Conservation (phyloP, 2,797 vertebrate genomes). For the Nannoperca australis region DNA sequence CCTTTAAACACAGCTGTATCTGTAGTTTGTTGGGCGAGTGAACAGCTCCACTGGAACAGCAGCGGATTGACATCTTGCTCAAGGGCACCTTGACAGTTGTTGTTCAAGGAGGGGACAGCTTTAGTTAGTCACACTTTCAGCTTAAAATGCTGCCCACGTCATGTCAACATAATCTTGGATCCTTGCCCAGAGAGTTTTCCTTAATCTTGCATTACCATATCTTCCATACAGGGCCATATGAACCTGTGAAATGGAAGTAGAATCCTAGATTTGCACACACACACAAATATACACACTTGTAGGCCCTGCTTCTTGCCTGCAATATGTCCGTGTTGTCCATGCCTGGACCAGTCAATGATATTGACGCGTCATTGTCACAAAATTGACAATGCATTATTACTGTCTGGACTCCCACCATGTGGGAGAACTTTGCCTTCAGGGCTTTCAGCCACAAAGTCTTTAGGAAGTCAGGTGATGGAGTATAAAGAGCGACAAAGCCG, state of each 20-base stretch:
- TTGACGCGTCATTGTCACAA: conserved; percentile 3
- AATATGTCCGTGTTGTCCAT: not conserved
- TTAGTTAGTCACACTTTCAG: conserved; percentile 51
- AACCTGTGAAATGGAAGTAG: conserved; percentile 37
- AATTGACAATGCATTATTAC: conserved; percentile 48
- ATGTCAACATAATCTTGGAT: conserved; percentile 60
- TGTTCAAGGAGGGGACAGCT: conserved; percentile 51
- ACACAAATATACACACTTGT: not conserved
- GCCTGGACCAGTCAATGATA: conserved; percentile 1
- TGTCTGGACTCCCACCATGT: conserved; percentile 31
- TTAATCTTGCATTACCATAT: conserved; percentile 72
- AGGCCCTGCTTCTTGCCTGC: not conserved
- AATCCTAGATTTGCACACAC: conserved; percentile 26
- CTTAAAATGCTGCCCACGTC: conserved; percentile 58
- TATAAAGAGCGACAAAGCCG: too few species aligned
- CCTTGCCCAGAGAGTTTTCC: conserved; percentile 60
- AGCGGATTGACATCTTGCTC: conserved; percentile 35
- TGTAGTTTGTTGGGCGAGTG: not conserved
- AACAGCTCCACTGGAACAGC: conserved; percentile 14
- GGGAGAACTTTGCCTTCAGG: too few species aligned
- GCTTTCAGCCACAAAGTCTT: too few species aligned
- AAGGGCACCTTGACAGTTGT: conserved; percentile 58
- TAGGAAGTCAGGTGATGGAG: too few species aligned
- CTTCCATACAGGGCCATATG: conserved; percentile 29
- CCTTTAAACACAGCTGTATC: conserved; percentile 24